Conservation (phyloP, 92 coral and sea anemone species). For the Umimayanthus chanpuru region DNA sequence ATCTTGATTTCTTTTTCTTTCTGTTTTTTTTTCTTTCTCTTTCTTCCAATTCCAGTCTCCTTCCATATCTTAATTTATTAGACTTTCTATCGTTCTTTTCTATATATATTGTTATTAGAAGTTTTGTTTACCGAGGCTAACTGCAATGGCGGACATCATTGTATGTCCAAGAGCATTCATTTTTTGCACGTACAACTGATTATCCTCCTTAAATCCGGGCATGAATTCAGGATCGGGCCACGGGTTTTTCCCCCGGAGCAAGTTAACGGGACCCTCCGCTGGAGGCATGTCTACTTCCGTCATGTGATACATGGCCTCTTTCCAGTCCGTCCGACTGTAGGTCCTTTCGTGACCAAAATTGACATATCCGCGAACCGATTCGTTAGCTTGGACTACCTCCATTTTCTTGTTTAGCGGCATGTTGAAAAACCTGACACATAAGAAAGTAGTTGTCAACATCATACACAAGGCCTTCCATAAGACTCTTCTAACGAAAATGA, state of each 20-base stretch:
- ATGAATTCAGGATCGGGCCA: constrained; percentile 61
- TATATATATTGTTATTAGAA: not conserved
- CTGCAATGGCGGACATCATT: constrained; percentile 70
- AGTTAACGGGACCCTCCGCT: constrained; percentile 47
- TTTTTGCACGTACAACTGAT: constrained; percentile 49
- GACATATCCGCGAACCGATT: constrained; percentile 77
- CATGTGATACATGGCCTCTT: constrained; percentile 80
- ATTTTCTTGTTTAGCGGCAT: constrained; percentile 65
- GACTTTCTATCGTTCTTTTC: not conserved
- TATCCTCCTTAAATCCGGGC: constrained; percentile 63
- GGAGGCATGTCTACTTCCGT: constrained; percentile 52
- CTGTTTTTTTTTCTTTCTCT: too few relatives aligned
- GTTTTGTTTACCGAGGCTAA: constrained; percentile 65
- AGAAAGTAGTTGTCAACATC: too few relatives aligned
- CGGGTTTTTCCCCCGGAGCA: constrained; percentile 67
- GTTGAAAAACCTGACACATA: constrained; percentile 60
- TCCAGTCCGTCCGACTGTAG: constrained; percentile 72
- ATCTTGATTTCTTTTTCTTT: too few relatives aligned
- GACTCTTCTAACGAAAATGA: too few relatives aligned
- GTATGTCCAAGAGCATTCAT: constrained; percentile 62
- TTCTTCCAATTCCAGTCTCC: too few relatives aligned
- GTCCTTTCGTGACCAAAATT: constrained; percentile 63
- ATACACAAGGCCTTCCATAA: too few relatives aligned
- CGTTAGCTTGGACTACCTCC: constrained; percentile 58
- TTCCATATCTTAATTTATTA: too few relatives aligned